Conservation (phyloP, 35 echinoderm and acorn worm species). For the Ptychodera flava region DNA sequence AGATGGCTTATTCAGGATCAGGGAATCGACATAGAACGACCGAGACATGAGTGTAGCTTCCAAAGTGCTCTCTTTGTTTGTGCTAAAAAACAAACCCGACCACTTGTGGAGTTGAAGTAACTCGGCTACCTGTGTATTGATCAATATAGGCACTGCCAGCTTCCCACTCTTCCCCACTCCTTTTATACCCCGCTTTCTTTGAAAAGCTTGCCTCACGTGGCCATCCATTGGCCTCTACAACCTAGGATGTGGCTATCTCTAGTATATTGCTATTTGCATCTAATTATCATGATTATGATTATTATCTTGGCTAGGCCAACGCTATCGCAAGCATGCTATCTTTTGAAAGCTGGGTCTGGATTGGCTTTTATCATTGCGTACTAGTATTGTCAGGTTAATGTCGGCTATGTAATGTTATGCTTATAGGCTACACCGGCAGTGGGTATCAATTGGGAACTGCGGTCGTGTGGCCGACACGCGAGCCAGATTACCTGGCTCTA, state of each 20-base stretch:
- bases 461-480: neutral
- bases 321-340: neutral
- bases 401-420: neutral
- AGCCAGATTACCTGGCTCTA: neutral
- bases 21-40: constrained; percentile 92
- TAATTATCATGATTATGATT: neutral
- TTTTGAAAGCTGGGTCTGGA: neutral
- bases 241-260: neutral
- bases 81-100: no score
- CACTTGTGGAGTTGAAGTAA: neutral
- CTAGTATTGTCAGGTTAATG: neutral
- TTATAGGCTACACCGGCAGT: neutral
- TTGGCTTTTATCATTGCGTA: neutral
- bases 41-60: constrained; percentile 54
- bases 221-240: neutral
- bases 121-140: neutral
- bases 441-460: neutral
- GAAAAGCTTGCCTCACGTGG: neutral
- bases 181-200: neutral
- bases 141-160: neutral
- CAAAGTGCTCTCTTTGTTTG: no score
- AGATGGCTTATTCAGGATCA: constrained; percentile 76
- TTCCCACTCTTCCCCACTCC: neutral
- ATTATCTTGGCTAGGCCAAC: neutral
- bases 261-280: neutral